Base-by-base conservation (phyloP, 2,797 vertebrate genomes). In the Sebastes vulpes region DNA sequence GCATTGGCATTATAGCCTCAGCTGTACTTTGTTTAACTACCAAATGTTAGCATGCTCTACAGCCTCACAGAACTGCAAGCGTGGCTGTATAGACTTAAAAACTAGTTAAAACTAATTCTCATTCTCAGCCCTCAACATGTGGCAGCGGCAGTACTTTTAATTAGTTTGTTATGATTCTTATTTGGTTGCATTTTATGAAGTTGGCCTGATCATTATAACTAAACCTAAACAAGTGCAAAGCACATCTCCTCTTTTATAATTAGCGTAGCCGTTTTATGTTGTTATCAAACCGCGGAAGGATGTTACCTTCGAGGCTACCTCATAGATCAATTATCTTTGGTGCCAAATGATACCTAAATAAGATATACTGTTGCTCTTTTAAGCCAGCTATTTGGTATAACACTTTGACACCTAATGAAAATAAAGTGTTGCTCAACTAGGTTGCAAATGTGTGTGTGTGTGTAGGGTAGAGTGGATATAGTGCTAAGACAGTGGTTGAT, bases 321-420 rank as follows among this genome's bases (percentile, higher is more conserved):
- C 81, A 73, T 89, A 77, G 57, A 89, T 93, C 72, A 88, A 77
- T 79, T 81, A 74, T 88, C 75, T 68, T 79, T 81, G 77, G 65
- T 90, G 83, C 73, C 75, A 89, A 80, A 90, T 77, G 61, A 83
- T 86, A 65, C 78, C 56, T 90, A 94, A 88, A 90, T 73, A 89
- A 93, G 89, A 93, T 88, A 74, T 86, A 88, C 80, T 82, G 81
- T 87, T 84, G 76, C 83, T 92, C 81, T 88, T 89, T 91, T 77
- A 83, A 83, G 2, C 60, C 60, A 74, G 88, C 85, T 85, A 89
- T 93, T 92, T 91, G 79, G 92, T 87, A 78, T 77, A 86, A 35
- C 82, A 81, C 84, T 69, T 78, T 91, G 92, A 91, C 90, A 89
- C 82, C 83, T 91, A 90, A 94, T 93, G 92, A 94, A 92, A 90